A percentile compares a stretch with the other conserved stretches of the same genome.
Evolutionary conservation across 2,888 invertebrate species (phyloP).

Genomic region (Pristionchus entomophagus): DNA sequence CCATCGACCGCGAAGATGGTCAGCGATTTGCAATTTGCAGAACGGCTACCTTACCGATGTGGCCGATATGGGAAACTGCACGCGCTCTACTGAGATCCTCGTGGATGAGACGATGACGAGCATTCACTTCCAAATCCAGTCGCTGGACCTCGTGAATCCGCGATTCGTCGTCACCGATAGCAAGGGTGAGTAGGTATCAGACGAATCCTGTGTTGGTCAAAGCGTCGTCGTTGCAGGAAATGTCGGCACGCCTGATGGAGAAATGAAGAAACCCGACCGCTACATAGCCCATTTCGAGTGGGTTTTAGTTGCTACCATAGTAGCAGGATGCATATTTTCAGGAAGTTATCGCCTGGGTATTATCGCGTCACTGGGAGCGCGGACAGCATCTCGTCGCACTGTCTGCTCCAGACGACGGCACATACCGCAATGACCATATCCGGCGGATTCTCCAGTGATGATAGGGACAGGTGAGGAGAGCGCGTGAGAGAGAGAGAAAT

Average conservation of each 20-base stretch:
- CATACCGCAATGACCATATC: slow-evolving; percentile 1
- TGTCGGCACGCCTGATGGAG: background rate
- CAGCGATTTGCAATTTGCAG: too few relatives aligned
- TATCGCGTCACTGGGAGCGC: background rate
- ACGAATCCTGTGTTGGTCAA: background rate
- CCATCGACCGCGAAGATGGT: too few relatives aligned
- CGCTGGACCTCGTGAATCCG: background rate
- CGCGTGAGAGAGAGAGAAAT: too few relatives aligned
- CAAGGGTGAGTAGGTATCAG: background rate
- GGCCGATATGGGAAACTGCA: slow-evolving; percentile 56
- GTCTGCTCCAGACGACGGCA: background rate
- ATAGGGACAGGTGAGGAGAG: slow-evolving; percentile 11
- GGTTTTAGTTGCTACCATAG: background rate
- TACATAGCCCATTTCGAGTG: background rate
- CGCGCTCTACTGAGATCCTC: slow-evolving; percentile 51
- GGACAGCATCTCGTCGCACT: background rate
- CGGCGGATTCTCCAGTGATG: slow-evolving; percentile 40
- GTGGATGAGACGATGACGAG: slow-evolving; percentile 61
- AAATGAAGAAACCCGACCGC: background rate
- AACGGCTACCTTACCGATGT: slow-evolving; percentile 53
- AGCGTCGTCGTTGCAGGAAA: background rate
- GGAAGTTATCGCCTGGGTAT: background rate
- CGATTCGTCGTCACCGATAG: background rate
- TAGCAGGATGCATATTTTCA: background rate
- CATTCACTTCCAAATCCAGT: slow-evolving; percentile 1